phyloP scores from a whole-genome alignment of 2,797 vertebrate genomes.

The Tokudaia tokunoshimensis region DNA sequence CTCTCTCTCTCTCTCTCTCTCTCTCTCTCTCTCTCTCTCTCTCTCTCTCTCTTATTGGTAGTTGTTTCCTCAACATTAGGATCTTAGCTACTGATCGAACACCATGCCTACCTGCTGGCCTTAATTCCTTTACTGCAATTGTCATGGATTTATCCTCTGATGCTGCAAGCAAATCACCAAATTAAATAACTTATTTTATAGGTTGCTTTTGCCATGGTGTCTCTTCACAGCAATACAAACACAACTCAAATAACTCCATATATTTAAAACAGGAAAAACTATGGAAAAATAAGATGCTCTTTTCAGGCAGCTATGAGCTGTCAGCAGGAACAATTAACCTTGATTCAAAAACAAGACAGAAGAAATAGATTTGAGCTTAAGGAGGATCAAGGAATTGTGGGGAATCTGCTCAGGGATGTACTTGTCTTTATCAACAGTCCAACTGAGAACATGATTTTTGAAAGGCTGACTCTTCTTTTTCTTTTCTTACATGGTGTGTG shows the following conservation, averaged over 20 bases:
- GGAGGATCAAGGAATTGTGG: no score
- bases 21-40: not conserved
- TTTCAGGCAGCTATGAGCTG: not conserved
- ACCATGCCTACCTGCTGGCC: not conserved
- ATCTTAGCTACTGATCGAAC: not conserved
- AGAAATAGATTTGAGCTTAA: not conserved
- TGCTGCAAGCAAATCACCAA: not conserved
- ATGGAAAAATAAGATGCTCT: not conserved
- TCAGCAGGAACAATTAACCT: not conserved
- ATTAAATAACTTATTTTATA: not conserved
- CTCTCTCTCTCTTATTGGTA: not conserved
- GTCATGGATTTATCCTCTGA: not conserved
- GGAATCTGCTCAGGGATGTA: accelerated
- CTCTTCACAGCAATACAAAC: not conserved
- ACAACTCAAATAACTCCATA: not conserved
- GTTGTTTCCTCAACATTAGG: not conserved
- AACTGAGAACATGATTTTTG: not conserved
- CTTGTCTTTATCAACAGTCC: not conserved
- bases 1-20: not conserved
- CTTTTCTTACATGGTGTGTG: not conserved
- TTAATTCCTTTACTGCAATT: not conserved
- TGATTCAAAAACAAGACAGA: not conserved
- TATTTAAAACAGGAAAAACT: not conserved
- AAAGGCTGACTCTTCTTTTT: not conserved
- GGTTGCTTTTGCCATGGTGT: not conserved